Conservation (phyloP, 2,797 vertebrate genomes). For the Scleropages formosus region DNA sequence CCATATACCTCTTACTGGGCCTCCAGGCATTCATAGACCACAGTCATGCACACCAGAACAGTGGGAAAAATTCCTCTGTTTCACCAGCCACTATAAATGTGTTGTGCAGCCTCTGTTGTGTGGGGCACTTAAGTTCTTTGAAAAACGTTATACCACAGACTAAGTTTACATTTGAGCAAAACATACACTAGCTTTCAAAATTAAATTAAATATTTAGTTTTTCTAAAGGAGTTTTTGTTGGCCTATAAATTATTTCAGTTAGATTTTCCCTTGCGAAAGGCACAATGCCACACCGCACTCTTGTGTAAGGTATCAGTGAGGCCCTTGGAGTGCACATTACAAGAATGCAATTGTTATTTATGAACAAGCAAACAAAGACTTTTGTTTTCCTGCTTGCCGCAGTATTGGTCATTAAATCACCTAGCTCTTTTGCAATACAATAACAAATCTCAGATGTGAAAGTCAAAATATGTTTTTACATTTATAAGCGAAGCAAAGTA, state of each 20-base stretch:
- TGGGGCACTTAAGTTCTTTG: not conserved
- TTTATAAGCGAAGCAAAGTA: not conserved
- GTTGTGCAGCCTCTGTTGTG: not conserved
- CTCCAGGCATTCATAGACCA: not conserved
- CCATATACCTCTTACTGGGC: not conserved
- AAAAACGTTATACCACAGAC: conserved; percentile 13
- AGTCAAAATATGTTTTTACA: conserved; percentile 4
- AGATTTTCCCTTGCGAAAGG: conserved; percentile 42
- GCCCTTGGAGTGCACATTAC: conserved; percentile 38
- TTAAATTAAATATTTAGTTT: not conserved
- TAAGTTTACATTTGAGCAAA: conserved; percentile 11
- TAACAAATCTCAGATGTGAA: conserved; percentile 10
- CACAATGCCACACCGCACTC: conserved; percentile 56
- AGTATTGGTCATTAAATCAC: not conserved
- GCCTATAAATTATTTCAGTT: not conserved
- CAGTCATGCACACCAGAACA: conserved; percentile 12
- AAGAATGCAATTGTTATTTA: conserved; percentile 40
- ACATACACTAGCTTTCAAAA: conserved; percentile 5
- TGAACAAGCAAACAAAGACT: conserved; percentile 47
- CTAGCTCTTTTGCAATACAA: conserved; percentile 12
- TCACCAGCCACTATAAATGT: conserved; percentile 27
- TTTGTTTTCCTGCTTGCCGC: conserved; percentile 18
- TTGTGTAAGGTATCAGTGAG: conserved; percentile 58
- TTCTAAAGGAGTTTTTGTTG: not conserved
- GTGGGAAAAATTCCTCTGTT: conserved; percentile 22